Conservation (phyloP, 92 coral and sea anemone genomes). For the Epizoanthus scotinus region DNA sequence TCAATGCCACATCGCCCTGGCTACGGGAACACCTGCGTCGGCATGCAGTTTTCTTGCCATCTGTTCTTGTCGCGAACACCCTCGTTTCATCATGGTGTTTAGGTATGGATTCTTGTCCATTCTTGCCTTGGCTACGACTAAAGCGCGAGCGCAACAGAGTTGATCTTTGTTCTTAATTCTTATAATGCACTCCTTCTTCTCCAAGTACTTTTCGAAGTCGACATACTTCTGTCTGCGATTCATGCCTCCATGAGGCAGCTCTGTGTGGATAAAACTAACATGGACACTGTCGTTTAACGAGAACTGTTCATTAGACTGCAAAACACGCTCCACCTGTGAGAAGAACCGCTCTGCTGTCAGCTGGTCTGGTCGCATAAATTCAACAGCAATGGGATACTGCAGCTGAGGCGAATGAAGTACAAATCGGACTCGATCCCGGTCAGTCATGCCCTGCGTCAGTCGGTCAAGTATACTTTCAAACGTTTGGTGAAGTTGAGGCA, state of each 20-base stretch:
- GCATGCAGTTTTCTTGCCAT: conserved; percentile 26
- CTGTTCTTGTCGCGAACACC: conserved; percentile 7
- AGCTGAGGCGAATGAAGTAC: conserved; percentile 26
- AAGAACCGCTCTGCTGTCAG: conserved; percentile 46
- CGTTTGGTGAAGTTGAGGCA: conserved; percentile 7
- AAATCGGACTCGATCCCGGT: conserved; percentile 31
- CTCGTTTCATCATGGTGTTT: not conserved
- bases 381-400: conserved; percentile 35
- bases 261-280: conserved; percentile 46
- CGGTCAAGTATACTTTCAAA: conserved; percentile 34
- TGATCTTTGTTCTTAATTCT: conserved; percentile 15
- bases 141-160: conserved; percentile 17
- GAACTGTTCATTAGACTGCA: conserved; percentile 45
- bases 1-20: conserved; percentile 35
- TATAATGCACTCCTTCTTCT: not conserved
- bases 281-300: conserved; percentile 24
- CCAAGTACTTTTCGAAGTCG: conserved; percentile 39
- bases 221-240: conserved; percentile 25
- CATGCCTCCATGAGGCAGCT: conserved; percentile 46
- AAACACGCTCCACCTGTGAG: conserved; percentile 19
- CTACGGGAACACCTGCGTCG: conserved; percentile 26
- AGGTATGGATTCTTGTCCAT: conserved; percentile 20
- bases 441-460: conserved; percentile 26
- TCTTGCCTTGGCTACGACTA: conserved; percentile 38
- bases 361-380: conserved; percentile 26